Conservation (phyloP, 2,888 invertebrate genomes). For the Lochmaea crataegi region DNA sequence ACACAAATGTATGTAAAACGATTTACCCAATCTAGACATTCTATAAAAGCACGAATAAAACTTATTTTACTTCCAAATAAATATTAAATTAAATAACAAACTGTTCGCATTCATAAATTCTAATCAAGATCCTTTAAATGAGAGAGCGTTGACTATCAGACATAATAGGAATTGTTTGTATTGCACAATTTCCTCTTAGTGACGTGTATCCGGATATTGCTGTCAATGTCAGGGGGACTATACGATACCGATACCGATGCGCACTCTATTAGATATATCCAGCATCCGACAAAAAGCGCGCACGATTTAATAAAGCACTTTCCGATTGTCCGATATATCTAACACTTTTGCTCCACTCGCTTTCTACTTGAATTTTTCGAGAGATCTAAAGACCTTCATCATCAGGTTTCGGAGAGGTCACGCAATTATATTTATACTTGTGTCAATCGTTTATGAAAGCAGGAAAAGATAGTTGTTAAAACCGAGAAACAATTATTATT, state of each 20-base stretch:
- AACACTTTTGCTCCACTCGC: slow-evolving; percentile 59
- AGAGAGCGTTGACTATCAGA: slow-evolving; percentile 57
- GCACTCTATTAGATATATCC: slow-evolving; percentile 59
- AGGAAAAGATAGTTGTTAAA: too few relatives aligned
- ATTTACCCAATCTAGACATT: too few relatives aligned
- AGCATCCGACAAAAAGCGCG: slow-evolving; percentile 62
- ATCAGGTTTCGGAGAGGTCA: background rate
- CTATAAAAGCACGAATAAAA: too few relatives aligned
- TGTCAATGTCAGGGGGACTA: slow-evolving; percentile 64
- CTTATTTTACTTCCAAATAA: too few relatives aligned
- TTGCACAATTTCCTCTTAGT: slow-evolving; percentile 64
- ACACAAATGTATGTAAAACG: too few relatives aligned
- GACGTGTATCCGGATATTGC: slow-evolving; percentile 67
- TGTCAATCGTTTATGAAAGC: too few relatives aligned
- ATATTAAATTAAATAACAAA: background rate
- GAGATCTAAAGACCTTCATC: slow-evolving; percentile 11
- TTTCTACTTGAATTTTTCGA: slow-evolving; percentile 21
- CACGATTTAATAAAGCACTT: slow-evolving; percentile 65
- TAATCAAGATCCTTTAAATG: slow-evolving; percentile 12
- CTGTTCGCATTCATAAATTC: slow-evolving; percentile 13
- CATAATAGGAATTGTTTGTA: slow-evolving; percentile 63
- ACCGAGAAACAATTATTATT: too few relatives aligned
- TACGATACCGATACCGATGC: slow-evolving; percentile 39
- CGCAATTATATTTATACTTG: background rate
- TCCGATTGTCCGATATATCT: slow-evolving; percentile 63